A percentile compares a stretch with the other conserved stretches of the same genome.
phyloP scores from a whole-genome alignment of 1,140 invertebrate genomes.

The Zaprionus ornatus region DNA sequence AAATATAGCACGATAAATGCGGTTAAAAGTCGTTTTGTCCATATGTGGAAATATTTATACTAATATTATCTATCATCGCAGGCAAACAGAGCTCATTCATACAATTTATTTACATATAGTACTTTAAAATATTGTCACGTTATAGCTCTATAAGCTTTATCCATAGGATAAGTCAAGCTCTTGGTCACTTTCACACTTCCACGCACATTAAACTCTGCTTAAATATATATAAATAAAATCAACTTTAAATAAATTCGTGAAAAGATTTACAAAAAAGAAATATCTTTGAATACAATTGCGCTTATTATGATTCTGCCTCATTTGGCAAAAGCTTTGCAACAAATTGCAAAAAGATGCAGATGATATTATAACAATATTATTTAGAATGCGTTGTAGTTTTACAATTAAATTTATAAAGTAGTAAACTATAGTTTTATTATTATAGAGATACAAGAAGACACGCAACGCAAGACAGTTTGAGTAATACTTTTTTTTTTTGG shows the following conservation, averaged over 20 bases:
- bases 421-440: conserved; percentile 38
- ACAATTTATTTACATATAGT: conserved; percentile 35
- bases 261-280: conserved; percentile 67
- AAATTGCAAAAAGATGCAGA: conserved; percentile 37
- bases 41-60: conserved; percentile 36
- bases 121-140: conserved; percentile 20
- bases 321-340: conserved; percentile 44
- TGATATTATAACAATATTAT: conserved; percentile 76
- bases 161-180: conserved; percentile 35
- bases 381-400: conserved; percentile 72
- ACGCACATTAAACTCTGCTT: conserved; percentile 49
- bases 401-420: conserved; percentile 62
- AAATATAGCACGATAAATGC: conserved; percentile 60
- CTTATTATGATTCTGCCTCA: conserved; percentile 55
- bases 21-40: conserved; percentile 33
- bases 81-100: conserved; percentile 45
- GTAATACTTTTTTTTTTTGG: conserved; percentile 49
- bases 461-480: conserved; percentile 74
- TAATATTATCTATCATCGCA: conserved; percentile 26
- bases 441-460: conserved; percentile 73
- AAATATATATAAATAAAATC: conserved; percentile 66
- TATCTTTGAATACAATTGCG: conserved; percentile 61
- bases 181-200: conserved; percentile 7
- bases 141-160: conserved; percentile 25
- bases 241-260: conserved; percentile 64